Percentiles rank a stretch among this genome's conserved stretches.
These are phyloP conservation scores for Philopedon plagiatum DNA, from an alignment of 2,888 invertebrate genomes.

Conservation along the genomic window DNA sequence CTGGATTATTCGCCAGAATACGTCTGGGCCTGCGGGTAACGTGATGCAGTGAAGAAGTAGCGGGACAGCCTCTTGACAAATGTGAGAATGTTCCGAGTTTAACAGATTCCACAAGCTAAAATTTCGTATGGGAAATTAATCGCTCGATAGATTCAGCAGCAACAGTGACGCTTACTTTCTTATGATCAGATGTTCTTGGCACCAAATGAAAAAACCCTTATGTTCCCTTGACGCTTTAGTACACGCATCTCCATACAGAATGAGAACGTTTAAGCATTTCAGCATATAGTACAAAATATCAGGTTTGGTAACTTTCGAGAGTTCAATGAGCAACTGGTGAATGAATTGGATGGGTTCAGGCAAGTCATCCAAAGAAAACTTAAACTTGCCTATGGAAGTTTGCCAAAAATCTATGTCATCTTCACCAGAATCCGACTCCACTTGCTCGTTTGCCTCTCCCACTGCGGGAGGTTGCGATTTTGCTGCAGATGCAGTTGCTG, in stretches of 20 bases:
- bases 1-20: conserved; percentile 96
- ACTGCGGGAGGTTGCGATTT: conserved; percentile 78
- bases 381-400: conserved; percentile 93
- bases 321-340: conserved; percentile 89
- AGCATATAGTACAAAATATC: conserved; percentile 95
- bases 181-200: conserved; percentile 94
- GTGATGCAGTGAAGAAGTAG: conserved; percentile 95
- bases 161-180: conserved; percentile 81
- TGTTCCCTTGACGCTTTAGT: conserved; percentile 90
- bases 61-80: conserved; percentile 93
- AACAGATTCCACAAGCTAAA: conserved; percentile 92
- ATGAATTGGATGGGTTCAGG: conserved; percentile 95
- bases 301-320: conserved; percentile 86
- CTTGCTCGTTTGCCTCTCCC: conserved; percentile 81
- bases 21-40: conserved; percentile 92
- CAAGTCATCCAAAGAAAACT: conserved; percentile 89
- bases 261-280: conserved; percentile 90
- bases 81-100: conserved; percentile 93
- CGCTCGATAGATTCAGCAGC: neutral
- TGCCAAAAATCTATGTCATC: conserved; percentile 92
- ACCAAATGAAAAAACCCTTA: conserved; percentile 94
- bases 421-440: conserved; percentile 79
- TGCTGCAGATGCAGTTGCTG: conserved; percentile 80
- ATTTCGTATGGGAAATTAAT: neutral
- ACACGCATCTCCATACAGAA: conserved; percentile 94